Percentiles rank a stretch among this genome's conserved stretches.
Conservation (phyloP, 2,888 invertebrate species). For the Catocala sponsa region DNA sequence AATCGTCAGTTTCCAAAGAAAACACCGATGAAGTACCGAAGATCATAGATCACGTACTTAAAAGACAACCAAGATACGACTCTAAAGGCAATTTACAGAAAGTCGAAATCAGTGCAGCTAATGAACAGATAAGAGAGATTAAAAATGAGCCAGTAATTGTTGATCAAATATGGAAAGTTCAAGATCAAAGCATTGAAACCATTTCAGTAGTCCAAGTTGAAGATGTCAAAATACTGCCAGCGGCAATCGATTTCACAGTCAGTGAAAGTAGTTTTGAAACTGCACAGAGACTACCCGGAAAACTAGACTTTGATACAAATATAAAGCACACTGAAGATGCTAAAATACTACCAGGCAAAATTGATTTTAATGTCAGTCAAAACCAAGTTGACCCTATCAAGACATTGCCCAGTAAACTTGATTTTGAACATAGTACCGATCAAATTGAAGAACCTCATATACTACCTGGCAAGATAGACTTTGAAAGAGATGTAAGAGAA, state of each 20-base stretch:
- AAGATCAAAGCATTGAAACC: constrained; percentile 12
- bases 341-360: constrained; percentile 1
- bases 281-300: background rate
- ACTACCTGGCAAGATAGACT: too few relatives aligned
- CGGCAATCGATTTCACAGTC: constrained; percentile 4
- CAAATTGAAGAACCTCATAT: too few relatives aligned
- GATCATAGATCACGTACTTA: background rate
- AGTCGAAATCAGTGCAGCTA: background rate
- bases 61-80: constrained; percentile 1
- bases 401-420: too few relatives aligned
- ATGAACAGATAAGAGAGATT: background rate
- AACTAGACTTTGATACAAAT: constrained; percentile 5
- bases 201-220: constrained; percentile 5
- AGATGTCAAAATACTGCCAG: constrained; percentile 11
- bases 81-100: background rate
- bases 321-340: constrained; percentile 15
- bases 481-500: too few relatives aligned
- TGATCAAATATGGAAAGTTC: constrained; percentile 25
- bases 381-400: background rate
- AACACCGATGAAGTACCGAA: background rate
- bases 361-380: background rate
- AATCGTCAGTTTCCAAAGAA: background rate
- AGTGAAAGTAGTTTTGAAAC: constrained; percentile 12
- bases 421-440: too few relatives aligned
- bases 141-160: constrained; percentile 24